Evolutionary conservation across 2,888 invertebrate genomes (phyloP), one percentile per base, ranked within the genome.

Genomic region (Adelphocoris suturalis): DNA sequence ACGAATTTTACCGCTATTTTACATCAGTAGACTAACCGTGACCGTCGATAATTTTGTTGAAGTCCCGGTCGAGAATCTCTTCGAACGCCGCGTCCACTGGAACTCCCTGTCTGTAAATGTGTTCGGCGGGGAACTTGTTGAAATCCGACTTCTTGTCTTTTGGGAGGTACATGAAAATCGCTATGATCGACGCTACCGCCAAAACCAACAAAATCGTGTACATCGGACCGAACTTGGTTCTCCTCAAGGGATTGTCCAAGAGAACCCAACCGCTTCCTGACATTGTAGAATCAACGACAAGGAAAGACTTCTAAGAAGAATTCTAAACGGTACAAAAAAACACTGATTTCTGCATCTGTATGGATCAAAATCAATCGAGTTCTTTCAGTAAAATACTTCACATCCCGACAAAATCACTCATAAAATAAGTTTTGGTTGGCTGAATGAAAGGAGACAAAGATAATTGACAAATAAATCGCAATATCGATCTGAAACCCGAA

Each of bases 61-160:
- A 80, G 19, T 80, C 78, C 16, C 47, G 37, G 0, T 80, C 46
- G 47, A 80, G 37, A 19, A 80, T 80, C 16, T 37, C 47, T 46
- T 80, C 78, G n/a, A 80, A 47, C 9, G 9, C 12, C 23, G 23
- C 3, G 23, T 68, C 27, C 68, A 27, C 68, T 23, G 68, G 68
- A 13, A 68, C 68, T 19, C 27, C 27, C 2, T 13, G 68, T 9
- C 68, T 68, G 68, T 68, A 68, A 23, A 68, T 19, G 23, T 68
- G 68, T 9, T 68, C 68, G 19, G 68, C 68, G 68, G 68, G 68
- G 27, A 68, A 68, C 68, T 68, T 68, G 23, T 68, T 68, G 68
- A 68, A 68, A 68, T 68, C 68, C 19, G 68, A 68, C 12, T 23
- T 68, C 27, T 23, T 68, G 23, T 68, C 68, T 23, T 27, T 68